Evolutionary conservation across 2,797 vertebrate genomes (phyloP).

Genomic region (Mareca penelope): DNA sequence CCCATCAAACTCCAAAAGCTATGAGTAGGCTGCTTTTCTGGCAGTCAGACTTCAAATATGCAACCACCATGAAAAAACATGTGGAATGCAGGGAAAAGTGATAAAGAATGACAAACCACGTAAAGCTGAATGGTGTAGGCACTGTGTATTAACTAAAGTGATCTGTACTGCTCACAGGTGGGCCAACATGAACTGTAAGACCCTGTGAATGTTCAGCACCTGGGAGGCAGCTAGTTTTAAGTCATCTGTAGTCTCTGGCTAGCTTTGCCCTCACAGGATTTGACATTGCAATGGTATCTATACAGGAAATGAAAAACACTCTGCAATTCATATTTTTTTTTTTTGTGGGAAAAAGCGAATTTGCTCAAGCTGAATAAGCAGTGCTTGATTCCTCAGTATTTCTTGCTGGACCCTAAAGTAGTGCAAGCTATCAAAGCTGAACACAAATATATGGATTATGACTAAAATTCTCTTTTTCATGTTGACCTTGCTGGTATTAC

Average conservation of each 20-base stretch:
- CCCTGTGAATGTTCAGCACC: neutral
- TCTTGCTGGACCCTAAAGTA: neutral
- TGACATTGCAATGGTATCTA: neutral
- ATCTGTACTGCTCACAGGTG: neutral
- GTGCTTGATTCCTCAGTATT: neutral
- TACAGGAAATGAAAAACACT: neutral
- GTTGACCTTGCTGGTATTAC: neutral
- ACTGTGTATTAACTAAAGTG: neutral
- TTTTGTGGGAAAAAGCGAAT: neutral
- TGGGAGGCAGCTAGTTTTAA: neutral
- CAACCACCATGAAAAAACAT: neutral
- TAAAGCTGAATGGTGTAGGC: neutral
- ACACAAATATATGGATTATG: neutral
- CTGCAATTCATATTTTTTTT: neutral
- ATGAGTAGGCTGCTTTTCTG: neutral
- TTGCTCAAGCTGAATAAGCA: neutral
- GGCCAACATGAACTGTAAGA: neutral
- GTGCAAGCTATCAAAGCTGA: neutral
- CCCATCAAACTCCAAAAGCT: neutral
- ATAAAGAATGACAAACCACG: neutral
- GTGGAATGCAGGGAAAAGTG: neutral
- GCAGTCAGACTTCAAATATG: neutral
- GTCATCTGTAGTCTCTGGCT: neutral
- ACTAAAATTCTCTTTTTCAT: neutral
- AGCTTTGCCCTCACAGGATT: neutral